Evolutionary conservation across 2,888 invertebrate genomes (phyloP).

Genomic region (Microplitis deprimator): DNA sequence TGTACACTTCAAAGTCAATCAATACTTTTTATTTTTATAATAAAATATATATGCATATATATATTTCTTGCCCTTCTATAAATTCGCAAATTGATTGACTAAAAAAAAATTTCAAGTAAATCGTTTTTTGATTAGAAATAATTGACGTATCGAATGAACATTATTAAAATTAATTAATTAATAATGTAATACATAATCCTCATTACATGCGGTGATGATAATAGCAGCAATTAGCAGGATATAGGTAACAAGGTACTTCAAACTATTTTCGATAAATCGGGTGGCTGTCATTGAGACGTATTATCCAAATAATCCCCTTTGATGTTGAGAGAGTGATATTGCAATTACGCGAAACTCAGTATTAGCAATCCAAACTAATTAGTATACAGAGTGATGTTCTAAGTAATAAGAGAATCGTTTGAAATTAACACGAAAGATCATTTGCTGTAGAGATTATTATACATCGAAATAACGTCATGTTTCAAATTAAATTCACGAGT

Average conservation of each 20-base stretch:
- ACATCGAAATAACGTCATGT: neutral
- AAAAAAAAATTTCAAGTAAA: too few species aligned
- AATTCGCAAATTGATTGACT: too few species aligned
- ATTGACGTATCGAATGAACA: too few species aligned
- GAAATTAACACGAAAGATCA: neutral
- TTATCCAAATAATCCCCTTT: neutral
- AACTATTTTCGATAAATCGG: neutral
- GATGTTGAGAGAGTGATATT: neutral
- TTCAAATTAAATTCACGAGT: neutral
- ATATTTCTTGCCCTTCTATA: too few species aligned
- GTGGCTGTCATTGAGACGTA: neutral
- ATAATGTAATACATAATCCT: too few species aligned
- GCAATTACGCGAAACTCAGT: neutral
- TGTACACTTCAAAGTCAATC: neutral
- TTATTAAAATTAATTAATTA: too few species aligned
- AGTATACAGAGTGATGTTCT: neutral
- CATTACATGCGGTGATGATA: too few species aligned
- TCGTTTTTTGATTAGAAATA: too few species aligned
- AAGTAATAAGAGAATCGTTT: neutral
- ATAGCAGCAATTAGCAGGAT: neutral
- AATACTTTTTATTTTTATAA: neutral
- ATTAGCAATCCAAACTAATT: slow-evolving; percentile 1
- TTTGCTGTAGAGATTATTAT: neutral
- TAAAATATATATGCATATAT: neutral
- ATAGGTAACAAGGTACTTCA: neutral